A percentile compares a stretch with the other conserved stretches of the same genome.
Evolutionary conservation across 2,113 vertebrate species (phyloP).

Genomic region (Poeciliopsis prolifica): DNA sequence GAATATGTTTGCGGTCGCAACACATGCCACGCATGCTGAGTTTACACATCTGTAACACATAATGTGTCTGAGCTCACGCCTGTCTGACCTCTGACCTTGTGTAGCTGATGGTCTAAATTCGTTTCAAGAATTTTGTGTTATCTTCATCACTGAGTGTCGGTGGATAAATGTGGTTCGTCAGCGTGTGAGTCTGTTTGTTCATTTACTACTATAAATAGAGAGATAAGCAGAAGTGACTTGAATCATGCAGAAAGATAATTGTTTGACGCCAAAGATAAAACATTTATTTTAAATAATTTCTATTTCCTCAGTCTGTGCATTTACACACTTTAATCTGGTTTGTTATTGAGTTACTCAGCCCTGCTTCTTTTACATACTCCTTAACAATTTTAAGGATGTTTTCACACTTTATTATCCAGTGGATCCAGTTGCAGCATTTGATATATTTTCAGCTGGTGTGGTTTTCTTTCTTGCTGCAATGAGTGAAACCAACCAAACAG

Average conservation of each 20-base stretch:
- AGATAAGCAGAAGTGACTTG: constrained; percentile 50
- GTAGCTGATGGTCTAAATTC: neutral
- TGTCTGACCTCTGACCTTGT: constrained; percentile 9
- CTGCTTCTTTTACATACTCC: too few relatives aligned
- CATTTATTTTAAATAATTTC: neutral
- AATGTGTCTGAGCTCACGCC: neutral
- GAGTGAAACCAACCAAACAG: too few relatives aligned
- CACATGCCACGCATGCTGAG: neutral
- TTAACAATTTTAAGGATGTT: too few relatives aligned
- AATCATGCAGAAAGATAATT: constrained; percentile 31
- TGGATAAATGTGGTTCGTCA: neutral
- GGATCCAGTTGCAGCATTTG: too few relatives aligned
- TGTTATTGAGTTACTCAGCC: too few relatives aligned
- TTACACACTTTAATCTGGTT: neutral
- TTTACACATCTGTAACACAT: neutral
- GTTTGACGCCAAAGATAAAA: neutral
- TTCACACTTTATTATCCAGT: too few relatives aligned
- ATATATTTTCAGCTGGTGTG: too few relatives aligned
- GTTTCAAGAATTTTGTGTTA: neutral
- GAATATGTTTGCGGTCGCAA: neutral
- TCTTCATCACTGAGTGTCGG: neutral
- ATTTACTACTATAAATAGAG: constrained; percentile 16
- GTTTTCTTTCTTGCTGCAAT: too few relatives aligned
- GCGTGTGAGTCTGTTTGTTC: neutral
- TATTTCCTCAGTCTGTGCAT: neutral